Percentiles rank a stretch among this genome's conserved stretches.
phyloP scores from a whole-genome alignment of 2,113 vertebrate genomes.

The Campylomormyrus tamandua region DNA sequence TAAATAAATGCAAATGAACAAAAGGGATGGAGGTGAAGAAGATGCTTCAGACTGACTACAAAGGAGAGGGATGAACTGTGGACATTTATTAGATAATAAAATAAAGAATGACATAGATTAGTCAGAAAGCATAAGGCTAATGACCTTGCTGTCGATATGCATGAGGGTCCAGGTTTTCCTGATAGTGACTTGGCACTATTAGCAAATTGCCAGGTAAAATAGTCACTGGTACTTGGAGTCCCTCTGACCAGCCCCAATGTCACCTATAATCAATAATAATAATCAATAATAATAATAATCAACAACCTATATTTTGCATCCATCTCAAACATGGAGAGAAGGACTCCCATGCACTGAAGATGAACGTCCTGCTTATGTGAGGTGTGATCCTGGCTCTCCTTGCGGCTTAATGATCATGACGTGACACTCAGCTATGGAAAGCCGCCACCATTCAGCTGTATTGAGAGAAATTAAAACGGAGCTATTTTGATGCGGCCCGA shows the following conservation, averaged over 20 bases:
- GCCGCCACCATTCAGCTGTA: slow-evolving; percentile 25
- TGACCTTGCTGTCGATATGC: background rate
- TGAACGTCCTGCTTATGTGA: background rate
- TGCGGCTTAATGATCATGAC: slow-evolving; percentile 15
- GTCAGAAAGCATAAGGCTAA: background rate
- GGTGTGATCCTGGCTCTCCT: background rate
- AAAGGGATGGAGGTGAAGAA: background rate
- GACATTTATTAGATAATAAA: background rate
- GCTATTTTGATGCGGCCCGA: slow-evolving; percentile 35
- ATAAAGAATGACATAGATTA: background rate
- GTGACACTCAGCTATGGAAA: slow-evolving; percentile 30
- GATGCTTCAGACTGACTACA: background rate
- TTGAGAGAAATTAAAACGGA: slow-evolving; percentile 41
- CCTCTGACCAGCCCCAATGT: background rate
- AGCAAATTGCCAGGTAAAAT: background rate
- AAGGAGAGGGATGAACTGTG: background rate
- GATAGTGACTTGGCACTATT: background rate
- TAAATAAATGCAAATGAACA: background rate
- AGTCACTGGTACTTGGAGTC: background rate
- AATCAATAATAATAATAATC: too few relatives aligned
- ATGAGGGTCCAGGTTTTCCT: background rate
- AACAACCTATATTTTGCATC: background rate
- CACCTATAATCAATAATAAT: background rate
- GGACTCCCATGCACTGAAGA: background rate
- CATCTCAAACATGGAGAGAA: background rate